Percentiles rank a stretch among this genome's conserved stretches.
phyloP scores from a whole-genome alignment of 2,113 vertebrate genomes.

The Girardinichthys multiradiatus region DNA sequence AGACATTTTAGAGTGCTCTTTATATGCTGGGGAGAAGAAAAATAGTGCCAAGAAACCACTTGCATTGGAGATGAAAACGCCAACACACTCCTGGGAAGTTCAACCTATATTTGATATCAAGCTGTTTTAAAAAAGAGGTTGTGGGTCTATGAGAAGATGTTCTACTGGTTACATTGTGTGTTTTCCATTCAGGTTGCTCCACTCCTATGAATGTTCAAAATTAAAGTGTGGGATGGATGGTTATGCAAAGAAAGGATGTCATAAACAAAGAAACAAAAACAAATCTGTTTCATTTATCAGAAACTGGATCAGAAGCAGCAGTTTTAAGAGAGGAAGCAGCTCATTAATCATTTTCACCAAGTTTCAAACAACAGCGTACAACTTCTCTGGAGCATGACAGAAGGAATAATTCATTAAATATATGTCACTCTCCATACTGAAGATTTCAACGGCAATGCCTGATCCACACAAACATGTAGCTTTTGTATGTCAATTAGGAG shows the following conservation, averaged over 20 bases:
- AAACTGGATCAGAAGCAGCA: not conserved
- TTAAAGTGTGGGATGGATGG: not conserved
- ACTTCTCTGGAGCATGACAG: not conserved
- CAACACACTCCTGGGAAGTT: constrained; percentile 28
- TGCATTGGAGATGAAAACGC: constrained; percentile 35
- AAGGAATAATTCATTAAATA: not conserved
- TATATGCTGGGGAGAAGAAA: constrained; percentile 33
- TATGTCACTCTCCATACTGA: not conserved
- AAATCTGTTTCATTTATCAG: not conserved
- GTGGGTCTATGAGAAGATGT: not conserved
- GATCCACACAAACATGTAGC: too few species aligned
- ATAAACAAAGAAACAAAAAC: not conserved
- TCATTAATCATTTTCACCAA: not conserved
- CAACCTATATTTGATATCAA: constrained; percentile 35
- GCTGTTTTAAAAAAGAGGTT: constrained; percentile 1
- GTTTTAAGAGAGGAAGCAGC: not conserved
- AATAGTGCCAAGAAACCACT: constrained; percentile 55
- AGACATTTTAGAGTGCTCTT: constrained; percentile 61
- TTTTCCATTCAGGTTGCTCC: too few species aligned
- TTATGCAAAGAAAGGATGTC: not conserved
- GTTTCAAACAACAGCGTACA: not conserved
- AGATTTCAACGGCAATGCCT: too few species aligned
- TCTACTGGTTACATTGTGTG: too few species aligned
- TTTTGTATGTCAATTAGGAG: too few species aligned
- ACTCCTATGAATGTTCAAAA: not conserved